These are phyloP conservation scores for Julus scanicus DNA, from an alignment of 2,888 invertebrate species.

Conservation along the genomic window DNA sequence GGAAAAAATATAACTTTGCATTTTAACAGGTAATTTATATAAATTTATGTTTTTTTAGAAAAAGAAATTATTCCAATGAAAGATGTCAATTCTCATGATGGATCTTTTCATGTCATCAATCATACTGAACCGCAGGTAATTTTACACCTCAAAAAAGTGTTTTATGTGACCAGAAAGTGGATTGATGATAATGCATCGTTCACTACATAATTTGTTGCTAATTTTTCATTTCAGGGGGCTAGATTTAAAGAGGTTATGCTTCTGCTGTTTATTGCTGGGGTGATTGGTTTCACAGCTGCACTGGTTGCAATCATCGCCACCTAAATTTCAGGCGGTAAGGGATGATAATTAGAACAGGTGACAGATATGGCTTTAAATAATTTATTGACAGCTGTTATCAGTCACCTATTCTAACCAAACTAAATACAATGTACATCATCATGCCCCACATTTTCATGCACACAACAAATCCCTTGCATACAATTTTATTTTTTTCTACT, in stretches of 20 bases:
- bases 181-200: too few relatives aligned
- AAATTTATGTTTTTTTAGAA: conserved; percentile 46
- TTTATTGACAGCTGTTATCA: background rate
- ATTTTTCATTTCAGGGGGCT: conserved; percentile 74
- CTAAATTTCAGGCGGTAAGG: background rate
- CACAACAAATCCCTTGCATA: background rate
- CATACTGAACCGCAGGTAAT: conserved; percentile 37
- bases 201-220: background rate
- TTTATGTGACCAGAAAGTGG: background rate
- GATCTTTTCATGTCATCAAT: conserved; percentile 41
- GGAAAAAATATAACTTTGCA: too few relatives aligned
- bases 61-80: conserved; percentile 53
- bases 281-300: conserved; percentile 76
- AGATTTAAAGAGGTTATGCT: conserved; percentile 81
- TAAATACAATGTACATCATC: background rate
- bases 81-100: conserved; percentile 32
- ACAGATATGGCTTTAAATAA: background rate
- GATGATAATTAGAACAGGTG: background rate
- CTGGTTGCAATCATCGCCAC: conserved; percentile 71
- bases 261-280: conserved; percentile 79
- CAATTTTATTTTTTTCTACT: conserved; percentile 33
- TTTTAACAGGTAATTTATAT: background rate
- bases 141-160: background rate
- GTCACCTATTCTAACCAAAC: background rate
- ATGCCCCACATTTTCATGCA: conserved; percentile 15